Evolutionary conservation across 2,797 vertebrate species (phyloP).

Genomic region (Chanos chanos): DNA sequence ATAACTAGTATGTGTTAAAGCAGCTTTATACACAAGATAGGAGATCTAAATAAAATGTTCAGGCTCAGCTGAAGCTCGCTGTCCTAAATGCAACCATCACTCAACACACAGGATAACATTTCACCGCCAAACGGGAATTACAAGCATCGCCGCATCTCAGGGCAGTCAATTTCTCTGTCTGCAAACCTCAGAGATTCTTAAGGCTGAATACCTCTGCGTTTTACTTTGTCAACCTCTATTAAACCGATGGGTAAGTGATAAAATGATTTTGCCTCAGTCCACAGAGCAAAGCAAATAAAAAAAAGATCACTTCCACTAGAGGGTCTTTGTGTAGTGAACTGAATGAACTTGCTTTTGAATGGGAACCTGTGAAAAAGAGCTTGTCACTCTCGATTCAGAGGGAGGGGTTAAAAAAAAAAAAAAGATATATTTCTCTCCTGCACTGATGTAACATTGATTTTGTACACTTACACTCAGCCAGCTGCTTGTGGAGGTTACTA

Average conservation of each 20-base stretch:
- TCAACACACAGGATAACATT: constrained; percentile 22
- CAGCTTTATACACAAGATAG: not conserved
- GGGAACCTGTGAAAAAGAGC: not conserved
- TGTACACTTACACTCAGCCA: constrained; percentile 87
- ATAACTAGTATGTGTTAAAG: too few species aligned
- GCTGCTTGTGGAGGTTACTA: constrained; percentile 87
- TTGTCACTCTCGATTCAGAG: not conserved
- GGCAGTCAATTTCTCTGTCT: not conserved
- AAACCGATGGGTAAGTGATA: constrained; percentile 28
- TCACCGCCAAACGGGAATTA: not conserved
- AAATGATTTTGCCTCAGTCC: constrained; percentile 14
- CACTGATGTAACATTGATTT: too few species aligned
- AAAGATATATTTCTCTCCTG: not conserved
- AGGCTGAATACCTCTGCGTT: constrained; percentile 12
- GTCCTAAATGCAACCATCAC: constrained; percentile 5
- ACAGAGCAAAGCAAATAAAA: constrained; percentile 2
- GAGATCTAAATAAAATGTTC: not conserved
- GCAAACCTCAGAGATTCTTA: constrained; percentile 28
- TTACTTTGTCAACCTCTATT: constrained; percentile 15
- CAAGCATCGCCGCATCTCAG: not conserved
- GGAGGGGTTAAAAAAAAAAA: not conserved
- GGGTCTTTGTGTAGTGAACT: constrained; percentile 7
- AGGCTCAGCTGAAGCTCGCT: not conserved
- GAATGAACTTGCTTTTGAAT: constrained; percentile 6
- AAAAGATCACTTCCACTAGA: constrained; percentile 1